These are phyloP conservation scores for Drosophila eohydei DNA, from an alignment of 2,888 invertebrate genomes.

Conservation along the genomic window DNA sequence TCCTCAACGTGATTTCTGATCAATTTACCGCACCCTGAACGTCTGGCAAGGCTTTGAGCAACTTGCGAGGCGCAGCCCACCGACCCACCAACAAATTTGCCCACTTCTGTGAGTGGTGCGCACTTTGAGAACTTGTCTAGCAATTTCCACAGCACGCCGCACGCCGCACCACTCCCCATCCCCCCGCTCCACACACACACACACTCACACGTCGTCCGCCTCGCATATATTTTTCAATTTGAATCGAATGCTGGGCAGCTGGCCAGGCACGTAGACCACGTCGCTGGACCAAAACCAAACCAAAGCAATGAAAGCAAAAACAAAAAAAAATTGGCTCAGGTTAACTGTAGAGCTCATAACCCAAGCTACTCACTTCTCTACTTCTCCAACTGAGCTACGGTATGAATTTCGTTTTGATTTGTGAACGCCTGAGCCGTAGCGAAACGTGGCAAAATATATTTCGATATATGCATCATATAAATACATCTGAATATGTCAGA, in stretches of 20 bases:
- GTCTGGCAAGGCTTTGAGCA: conserved; percentile 20
- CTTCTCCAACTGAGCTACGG: neutral
- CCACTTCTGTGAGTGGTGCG: conserved; percentile 47
- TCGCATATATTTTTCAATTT: conserved; percentile 46
- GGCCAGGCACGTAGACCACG: conserved; percentile 46
- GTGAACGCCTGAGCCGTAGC: neutral
- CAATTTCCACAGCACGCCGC: conserved; percentile 28
- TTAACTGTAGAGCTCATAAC: conserved; percentile 1
- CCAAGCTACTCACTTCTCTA: conserved; percentile 2
- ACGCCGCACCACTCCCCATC: too few species aligned
- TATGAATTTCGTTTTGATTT: conserved; percentile 12
- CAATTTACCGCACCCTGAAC: conserved; percentile 49
- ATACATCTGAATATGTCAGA: neutral
- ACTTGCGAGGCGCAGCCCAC: conserved; percentile 19
- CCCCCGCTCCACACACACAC: neutral
- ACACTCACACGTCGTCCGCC: conserved; percentile 9
- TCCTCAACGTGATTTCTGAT: conserved; percentile 62
- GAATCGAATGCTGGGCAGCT: conserved; percentile 22
- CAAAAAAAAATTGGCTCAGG: neutral
- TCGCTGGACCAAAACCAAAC: conserved; percentile 15
- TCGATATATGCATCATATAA: neutral
- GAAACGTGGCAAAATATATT: neutral
- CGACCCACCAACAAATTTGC: conserved; percentile 22
- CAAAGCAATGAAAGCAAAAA: neutral
- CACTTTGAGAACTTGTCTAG: conserved; percentile 27